phyloP scores from a whole-genome alignment of 2,888 invertebrate genomes.

The Mongoloraphidia duomilia region DNA sequence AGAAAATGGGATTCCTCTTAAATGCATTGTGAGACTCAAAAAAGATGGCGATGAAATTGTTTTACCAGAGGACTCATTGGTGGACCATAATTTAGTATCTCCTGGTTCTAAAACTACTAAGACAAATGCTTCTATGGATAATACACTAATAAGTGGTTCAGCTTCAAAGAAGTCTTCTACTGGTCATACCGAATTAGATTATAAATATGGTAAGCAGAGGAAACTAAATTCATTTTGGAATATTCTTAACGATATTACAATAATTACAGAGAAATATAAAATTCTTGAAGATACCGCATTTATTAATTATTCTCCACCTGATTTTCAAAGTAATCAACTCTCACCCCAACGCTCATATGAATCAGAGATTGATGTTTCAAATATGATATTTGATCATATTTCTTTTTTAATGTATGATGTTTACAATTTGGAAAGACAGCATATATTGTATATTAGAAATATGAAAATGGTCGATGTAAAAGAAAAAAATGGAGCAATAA shows the following conservation, averaged over 20 bases:
- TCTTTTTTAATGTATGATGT: slow-evolving; percentile 21
- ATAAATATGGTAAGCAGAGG: too few species aligned
- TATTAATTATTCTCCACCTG: slow-evolving; percentile 1
- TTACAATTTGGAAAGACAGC: slow-evolving; percentile 20
- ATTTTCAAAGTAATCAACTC: too few species aligned
- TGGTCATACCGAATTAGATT: too few species aligned
- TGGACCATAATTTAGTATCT: too few species aligned
- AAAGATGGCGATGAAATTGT: too few species aligned
- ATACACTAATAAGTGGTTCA: too few species aligned
- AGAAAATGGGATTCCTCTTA: background rate
- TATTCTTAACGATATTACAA: background rate
- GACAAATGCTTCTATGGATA: too few species aligned
- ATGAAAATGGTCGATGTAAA: slow-evolving; percentile 12
- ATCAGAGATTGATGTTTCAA: background rate
- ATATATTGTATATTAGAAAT: slow-evolving; percentile 19
- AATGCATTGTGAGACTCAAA: too few species aligned
- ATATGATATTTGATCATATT: slow-evolving; percentile 19
- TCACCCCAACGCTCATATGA: background rate
- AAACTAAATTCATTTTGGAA: background rate
- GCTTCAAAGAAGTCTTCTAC: too few species aligned
- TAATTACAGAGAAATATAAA: background rate
- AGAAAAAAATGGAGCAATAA: background rate
- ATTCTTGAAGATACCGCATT: background rate
- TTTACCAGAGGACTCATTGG: too few species aligned
- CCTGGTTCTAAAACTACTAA: too few species aligned